Conservation (phyloP, 1,140 invertebrate species). For the Antheraea pernyi region DNA sequence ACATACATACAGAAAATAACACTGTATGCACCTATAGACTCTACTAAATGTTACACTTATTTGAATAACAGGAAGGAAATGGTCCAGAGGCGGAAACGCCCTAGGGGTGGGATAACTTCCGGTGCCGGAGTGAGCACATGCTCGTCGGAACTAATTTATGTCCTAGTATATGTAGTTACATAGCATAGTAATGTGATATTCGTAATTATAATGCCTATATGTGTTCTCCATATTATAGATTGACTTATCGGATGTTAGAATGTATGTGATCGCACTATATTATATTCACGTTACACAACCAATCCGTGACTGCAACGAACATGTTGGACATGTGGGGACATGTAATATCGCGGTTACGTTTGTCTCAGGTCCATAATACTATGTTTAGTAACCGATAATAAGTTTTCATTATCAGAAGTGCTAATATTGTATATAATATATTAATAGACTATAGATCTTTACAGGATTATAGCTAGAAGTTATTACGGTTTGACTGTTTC, state of each 20-base stretch:
- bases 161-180: background rate
- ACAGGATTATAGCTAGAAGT: no score
- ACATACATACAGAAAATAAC: no score
- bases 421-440: no score
- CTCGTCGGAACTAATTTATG: conserved; percentile 18
- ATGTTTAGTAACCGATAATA: background rate
- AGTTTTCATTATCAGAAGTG: no score
- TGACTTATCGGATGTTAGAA: no score
- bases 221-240: no score
- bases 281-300: background rate
- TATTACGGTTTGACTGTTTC: no score
- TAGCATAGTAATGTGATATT: no score
- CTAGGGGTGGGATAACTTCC: conserved; percentile 24
- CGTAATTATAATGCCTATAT: no score
- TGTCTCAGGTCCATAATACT: background rate
- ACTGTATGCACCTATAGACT: background rate
- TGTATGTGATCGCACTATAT: no score
- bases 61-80: conserved; percentile 25
- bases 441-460: no score
- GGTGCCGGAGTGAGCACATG: conserved; percentile 17
- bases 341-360: background rate
- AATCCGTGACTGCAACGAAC: background rate
- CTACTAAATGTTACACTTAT: conserved; percentile 7
- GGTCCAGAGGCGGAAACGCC: conserved; percentile 19
- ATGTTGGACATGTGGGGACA: background rate